phyloP scores from a whole-genome alignment of 1,140 invertebrate genomes.

The Megalopta genalis region DNA sequence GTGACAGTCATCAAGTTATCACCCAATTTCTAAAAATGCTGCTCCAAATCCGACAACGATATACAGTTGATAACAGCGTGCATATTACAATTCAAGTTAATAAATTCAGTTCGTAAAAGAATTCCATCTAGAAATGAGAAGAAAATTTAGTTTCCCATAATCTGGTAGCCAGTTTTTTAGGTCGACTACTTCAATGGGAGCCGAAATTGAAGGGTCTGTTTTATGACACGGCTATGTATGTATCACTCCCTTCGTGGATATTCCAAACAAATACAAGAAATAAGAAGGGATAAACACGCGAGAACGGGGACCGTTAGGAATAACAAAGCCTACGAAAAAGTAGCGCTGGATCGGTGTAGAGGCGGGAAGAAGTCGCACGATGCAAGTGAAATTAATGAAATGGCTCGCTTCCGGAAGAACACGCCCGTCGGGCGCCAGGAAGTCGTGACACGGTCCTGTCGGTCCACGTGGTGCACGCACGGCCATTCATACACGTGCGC shows the following conservation, averaged over 20 bases:
- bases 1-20: too few relatives aligned
- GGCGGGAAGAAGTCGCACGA: not conserved
- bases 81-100: too few relatives aligned
- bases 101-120: not conserved
- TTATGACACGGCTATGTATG: not conserved
- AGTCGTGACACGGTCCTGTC: conserved; percentile 43
- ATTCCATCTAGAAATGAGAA: not conserved
- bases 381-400: conserved; percentile 29
- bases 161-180: too few relatives aligned
- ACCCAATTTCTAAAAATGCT: too few relatives aligned
- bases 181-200: not conserved
- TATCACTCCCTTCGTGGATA: not conserved
- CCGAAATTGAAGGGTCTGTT: not conserved
- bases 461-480: conserved; percentile 63
- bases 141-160: not conserved
- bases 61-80: too few relatives aligned
- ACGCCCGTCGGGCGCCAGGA: conserved; percentile 35
- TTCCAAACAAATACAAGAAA: conserved; percentile 12
- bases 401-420: conserved; percentile 26
- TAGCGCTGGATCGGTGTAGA: not conserved
- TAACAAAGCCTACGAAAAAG: conserved; percentile 14
- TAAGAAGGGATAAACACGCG: not conserved
- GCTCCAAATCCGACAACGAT: too few relatives aligned
- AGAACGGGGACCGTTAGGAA: not conserved
- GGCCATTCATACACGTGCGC: conserved; percentile 41